Evolutionary conservation across 2,113 vertebrate species (phyloP).

Genomic region (Clarias macrocephalus): DNA sequence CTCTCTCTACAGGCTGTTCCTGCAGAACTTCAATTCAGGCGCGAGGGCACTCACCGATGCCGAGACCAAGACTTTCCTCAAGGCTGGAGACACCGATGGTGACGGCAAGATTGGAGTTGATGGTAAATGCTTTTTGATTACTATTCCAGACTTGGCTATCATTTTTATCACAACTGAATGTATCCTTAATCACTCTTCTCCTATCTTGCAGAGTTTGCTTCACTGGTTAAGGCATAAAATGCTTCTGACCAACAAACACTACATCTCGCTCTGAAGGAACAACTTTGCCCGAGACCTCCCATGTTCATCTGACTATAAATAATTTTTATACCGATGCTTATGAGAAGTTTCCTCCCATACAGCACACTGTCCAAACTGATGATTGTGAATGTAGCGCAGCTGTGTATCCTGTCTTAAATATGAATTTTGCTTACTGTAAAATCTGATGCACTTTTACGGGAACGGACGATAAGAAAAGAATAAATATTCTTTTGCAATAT

Average conservation of each 20-base stretch:
- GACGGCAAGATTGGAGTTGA: slow-evolving; percentile 80
- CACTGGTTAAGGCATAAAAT: slow-evolving; percentile 74
- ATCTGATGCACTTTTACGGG: slow-evolving; percentile 80
- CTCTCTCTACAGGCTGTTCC: slow-evolving; percentile 68
- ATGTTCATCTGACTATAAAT: slow-evolving; percentile 75
- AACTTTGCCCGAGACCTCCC: slow-evolving; percentile 70
- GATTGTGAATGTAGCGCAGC: slow-evolving; percentile 76
- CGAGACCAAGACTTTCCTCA: slow-evolving; percentile 74
- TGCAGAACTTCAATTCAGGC: slow-evolving; percentile 73
- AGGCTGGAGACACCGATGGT: slow-evolving; percentile 76
- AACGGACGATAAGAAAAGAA: slow-evolving; percentile 71
- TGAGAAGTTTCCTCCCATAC: slow-evolving; percentile 71
- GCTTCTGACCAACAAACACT: slow-evolving; percentile 68
- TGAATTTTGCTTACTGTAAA: slow-evolving; percentile 80
- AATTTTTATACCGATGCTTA: slow-evolving; percentile 79
- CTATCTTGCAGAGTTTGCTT: slow-evolving; percentile 72
- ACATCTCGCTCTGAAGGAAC: slow-evolving; percentile 72
- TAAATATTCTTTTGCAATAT: slow-evolving; percentile 75
- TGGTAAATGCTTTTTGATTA: slow-evolving; percentile 57
- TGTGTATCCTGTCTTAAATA: slow-evolving; percentile 81
- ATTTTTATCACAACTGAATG: neutral
- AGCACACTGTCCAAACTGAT: slow-evolving; percentile 75
- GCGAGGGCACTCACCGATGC: slow-evolving; percentile 71
- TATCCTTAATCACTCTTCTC: neutral
- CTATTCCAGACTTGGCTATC: neutral